phyloP scores from a whole-genome alignment of 2,888 invertebrate species.

The Embidobia sp. region DNA sequence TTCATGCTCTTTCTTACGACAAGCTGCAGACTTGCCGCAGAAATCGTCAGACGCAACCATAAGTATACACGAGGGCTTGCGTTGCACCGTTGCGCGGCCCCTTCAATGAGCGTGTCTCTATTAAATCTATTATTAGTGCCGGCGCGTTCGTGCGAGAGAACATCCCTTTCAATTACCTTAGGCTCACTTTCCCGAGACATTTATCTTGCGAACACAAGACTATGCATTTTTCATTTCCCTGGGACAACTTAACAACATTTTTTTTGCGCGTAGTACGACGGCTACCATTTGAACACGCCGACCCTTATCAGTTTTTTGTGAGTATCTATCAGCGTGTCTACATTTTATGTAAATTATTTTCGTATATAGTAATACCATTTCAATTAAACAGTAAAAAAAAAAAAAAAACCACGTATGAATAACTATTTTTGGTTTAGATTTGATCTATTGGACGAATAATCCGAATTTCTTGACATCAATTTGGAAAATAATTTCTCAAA shows the following conservation, averaged over 20 bases:
- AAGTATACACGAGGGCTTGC: slow-evolving; percentile 50
- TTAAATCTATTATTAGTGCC: slow-evolving; percentile 81
- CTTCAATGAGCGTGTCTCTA: slow-evolving; percentile 81
- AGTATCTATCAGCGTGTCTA: too few species aligned
- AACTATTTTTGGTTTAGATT: too few species aligned
- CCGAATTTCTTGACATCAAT: too few species aligned
- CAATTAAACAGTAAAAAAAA: too few species aligned
- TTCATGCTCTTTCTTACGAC: slow-evolving; percentile 60
- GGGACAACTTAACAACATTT: background rate
- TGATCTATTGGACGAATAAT: too few species aligned
- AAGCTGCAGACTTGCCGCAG: slow-evolving; percentile 53
- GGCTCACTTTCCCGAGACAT: slow-evolving; percentile 56
- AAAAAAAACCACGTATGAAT: too few species aligned
- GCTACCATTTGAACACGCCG: too few species aligned
- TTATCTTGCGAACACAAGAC: slow-evolving; percentile 29
- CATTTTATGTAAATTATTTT: too few species aligned
- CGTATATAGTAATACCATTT: too few species aligned
- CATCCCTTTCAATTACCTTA: slow-evolving; percentile 79
- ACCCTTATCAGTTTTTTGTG: slow-evolving; percentile 65
- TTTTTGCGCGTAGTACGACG: slow-evolving; percentile 10
- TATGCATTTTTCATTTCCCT: slow-evolving; percentile 15
- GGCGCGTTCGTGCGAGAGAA: slow-evolving; percentile 70
- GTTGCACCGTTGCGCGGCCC: slow-evolving; percentile 72
- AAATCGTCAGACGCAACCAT: slow-evolving; percentile 59
- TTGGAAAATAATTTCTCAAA: too few species aligned